Percentiles rank a stretch among this genome's conserved stretches.
phyloP scores from a whole-genome alignment of 2,797 vertebrate genomes.

The Acropternis orthonyx region DNA sequence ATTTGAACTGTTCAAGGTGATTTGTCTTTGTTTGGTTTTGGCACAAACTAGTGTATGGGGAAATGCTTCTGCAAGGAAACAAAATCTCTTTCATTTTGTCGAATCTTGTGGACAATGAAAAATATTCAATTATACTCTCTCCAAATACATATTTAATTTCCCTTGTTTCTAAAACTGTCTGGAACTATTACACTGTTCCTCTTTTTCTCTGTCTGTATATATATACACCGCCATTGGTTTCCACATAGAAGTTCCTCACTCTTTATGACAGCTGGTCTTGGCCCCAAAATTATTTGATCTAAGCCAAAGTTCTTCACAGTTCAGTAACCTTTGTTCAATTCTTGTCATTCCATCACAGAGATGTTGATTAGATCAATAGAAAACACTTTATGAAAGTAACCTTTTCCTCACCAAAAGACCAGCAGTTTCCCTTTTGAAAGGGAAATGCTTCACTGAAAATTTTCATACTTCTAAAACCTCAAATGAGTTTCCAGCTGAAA shows the following conservation, averaged over 20 bases:
- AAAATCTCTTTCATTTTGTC: conserved; percentile 19
- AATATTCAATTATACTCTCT: background rate
- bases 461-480: background rate
- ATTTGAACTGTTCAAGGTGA: conserved; percentile 38
- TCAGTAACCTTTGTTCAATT: background rate
- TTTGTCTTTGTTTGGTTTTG: conserved; percentile 49
- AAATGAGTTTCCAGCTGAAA: background rate
- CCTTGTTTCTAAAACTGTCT: background rate
- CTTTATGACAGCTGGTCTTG: background rate
- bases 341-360: background rate
- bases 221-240: background rate
- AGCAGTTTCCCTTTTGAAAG: background rate
- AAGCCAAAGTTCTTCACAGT: background rate
- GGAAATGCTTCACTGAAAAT: background rate
- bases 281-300: background rate
- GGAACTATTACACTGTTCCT: background rate
- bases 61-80: conserved; percentile 3
- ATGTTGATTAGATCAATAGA: background rate
- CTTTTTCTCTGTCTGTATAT: background rate
- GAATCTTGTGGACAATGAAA: conserved; percentile 21
- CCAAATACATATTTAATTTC: conserved; percentile 21
- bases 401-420: background rate
- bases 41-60: conserved; percentile 8
- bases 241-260: background rate
- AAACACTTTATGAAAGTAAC: background rate